Percentiles rank a stretch among this genome's conserved stretches.
These are phyloP conservation scores for Tetragonula clypearis DNA, from an alignment of 1,140 invertebrate species.

Conservation along the genomic window DNA sequence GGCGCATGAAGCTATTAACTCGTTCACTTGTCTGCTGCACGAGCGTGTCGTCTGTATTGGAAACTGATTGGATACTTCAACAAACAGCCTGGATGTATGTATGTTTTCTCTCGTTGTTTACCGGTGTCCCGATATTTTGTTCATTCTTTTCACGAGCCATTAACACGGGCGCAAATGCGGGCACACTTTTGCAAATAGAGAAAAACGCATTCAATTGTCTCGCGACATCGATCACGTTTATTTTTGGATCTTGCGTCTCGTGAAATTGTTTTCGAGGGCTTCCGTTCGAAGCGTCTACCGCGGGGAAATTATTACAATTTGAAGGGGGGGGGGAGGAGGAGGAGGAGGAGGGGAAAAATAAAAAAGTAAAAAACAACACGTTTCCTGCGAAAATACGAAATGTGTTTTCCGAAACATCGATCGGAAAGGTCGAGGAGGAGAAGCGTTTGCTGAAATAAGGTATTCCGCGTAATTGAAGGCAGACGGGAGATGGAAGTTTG, in stretches of 20 bases:
- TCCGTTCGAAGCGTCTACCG: not conserved
- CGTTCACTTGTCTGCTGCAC: constrained; percentile 12
- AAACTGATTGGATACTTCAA: constrained; percentile 33
- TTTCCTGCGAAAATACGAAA: no score
- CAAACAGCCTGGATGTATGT: not conserved
- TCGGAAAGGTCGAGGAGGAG: not conserved
- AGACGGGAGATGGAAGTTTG: not conserved
- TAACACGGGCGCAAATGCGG: not conserved
- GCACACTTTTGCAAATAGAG: constrained; percentile 10
- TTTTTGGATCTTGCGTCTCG: not conserved
- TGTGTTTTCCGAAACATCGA: not conserved
- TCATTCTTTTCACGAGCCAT: not conserved
- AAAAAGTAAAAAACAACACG: no score
- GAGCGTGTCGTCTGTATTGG: constrained; percentile 12
- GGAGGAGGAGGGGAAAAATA: no score
- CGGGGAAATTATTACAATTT: not conserved
- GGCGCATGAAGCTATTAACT: constrained; percentile 25
- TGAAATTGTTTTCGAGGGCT: not conserved
- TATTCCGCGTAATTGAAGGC: not conserved
- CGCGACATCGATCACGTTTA: not conserved
- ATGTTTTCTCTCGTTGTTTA: not conserved
- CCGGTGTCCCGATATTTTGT: not conserved
- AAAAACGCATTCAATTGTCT: not conserved
- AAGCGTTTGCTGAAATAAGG: not conserved
- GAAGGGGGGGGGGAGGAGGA: not conserved